Evolutionary conservation across 1,140 invertebrate genomes (phyloP).

Genomic region (Solen grandis): DNA sequence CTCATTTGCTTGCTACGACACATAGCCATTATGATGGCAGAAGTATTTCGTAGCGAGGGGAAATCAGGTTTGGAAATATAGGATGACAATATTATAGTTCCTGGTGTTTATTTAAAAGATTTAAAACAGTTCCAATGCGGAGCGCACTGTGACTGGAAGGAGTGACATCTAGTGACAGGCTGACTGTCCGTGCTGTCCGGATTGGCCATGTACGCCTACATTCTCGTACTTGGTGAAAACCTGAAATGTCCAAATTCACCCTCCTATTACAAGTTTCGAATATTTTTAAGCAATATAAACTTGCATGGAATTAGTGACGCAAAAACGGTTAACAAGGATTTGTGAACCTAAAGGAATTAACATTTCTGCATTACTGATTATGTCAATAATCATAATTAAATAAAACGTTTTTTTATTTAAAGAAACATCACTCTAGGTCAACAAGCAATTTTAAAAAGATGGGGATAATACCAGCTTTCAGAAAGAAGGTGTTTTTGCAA

Average conservation of each 20-base stretch:
- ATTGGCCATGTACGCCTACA: conserved; percentile 24
- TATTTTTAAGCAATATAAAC: background rate
- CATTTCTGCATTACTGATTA: background rate
- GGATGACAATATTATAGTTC: too few species aligned
- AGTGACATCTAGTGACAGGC: conserved; percentile 17
- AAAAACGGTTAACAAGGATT: background rate
- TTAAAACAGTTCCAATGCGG: too few species aligned
- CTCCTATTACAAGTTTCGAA: too few species aligned
- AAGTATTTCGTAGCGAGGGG: too few species aligned
- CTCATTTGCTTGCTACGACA: too few species aligned
- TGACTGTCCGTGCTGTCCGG: conserved; percentile 22
- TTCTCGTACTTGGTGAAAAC: conserved; percentile 41
- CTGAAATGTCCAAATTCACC: too few species aligned
- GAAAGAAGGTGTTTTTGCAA: too few species aligned
- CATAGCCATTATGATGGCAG: too few species aligned
- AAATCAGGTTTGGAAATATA: too few species aligned
- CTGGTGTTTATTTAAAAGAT: too few species aligned
- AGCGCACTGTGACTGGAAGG: background rate
- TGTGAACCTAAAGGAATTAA: background rate
- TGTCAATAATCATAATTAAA: background rate
- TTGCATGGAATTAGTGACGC: background rate
- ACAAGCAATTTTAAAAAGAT: too few species aligned
- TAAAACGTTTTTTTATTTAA: background rate
- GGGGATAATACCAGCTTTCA: too few species aligned
- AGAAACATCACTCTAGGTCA: background rate